Evolutionary conservation across 2,797 vertebrate species (phyloP), one percentile per base, ranked within the genome.

Genomic region (Setipinna tenuifilis): DNA sequence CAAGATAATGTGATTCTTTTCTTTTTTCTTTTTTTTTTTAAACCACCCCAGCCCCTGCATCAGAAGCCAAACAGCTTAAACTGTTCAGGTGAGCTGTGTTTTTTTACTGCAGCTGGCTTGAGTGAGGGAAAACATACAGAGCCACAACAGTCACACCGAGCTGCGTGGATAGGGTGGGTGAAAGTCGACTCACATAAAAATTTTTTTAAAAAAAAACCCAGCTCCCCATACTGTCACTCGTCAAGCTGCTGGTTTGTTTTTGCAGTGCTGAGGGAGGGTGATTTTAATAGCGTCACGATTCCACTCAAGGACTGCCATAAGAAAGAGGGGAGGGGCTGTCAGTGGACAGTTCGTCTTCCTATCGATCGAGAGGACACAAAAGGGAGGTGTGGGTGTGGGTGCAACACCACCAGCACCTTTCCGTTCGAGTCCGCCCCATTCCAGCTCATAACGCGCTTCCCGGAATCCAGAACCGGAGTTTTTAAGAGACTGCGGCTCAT

Each of bases 241-340:
- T 78, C 71, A 21, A 2, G 71, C 14, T 54, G 50, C 9, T 54
- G 50, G 9, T 44, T 78, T 78, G 31, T 84, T 83, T 82, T 46
- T 58, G 71, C 23, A 17, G 81, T 68, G 83, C 83, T 84, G 23
- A 50, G 44, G 58, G 17, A 23, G 71, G 81, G 6, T 25, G 82
- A 84, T 19, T 78, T 83, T 83, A 87, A 83, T 81, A 80, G 86
- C 84, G 84, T 85, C 86, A 62, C 44, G 75, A 87, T 75, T 82
- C 84, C 85, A 86, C 83, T 83, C 85, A 86, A 23, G 83, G 23
- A 57, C 54, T 57, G 28, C 46, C 59, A 83, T 28, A 83, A 83
- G 75, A 83, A 16, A 35, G 85, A 65, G 21, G 50, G 59, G 31
- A 28, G 21, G 28, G 48, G 19, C n/a, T 6, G 31, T 86, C 83